Base-by-base conservation (phyloP, 2,113 vertebrate genomes). In the Sphyrna mokarran region DNA sequence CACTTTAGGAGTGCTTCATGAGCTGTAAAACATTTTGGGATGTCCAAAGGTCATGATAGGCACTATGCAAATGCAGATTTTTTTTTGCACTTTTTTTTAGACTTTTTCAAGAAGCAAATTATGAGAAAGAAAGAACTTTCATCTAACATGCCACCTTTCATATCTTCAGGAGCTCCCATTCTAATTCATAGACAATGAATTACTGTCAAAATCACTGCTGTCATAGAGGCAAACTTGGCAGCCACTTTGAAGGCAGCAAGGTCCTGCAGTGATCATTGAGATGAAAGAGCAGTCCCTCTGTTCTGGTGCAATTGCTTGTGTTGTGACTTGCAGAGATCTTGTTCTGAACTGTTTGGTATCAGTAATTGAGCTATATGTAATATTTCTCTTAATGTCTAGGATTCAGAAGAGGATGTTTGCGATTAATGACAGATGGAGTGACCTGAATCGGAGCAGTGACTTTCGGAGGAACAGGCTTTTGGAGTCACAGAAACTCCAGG, bases 401-500 rank as follows among this genome's bases (percentile, higher is more conserved):
- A 97, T 98, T 97, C 96, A 97, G 96, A 97, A 98, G 96, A 97
- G 97, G 96, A 97, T 98, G 63, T 78, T 89, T 96, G 96, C 95
- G 61, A 96, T 98, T 95, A 97, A 26, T 96, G 96, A 29, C 0
- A 96, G 96, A 95, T 98, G 98, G 97, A 96, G 96, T 86, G 96
- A 40, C 68, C 95, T 99, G 95, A 96, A 97, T 95, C 97, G 97
- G 89, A 98, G 96, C 97, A 98, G 97, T 96, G 96, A 97, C 1
- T 58, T 97, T 96, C 98, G 98, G 96, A 97, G 97, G 96, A 96
- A 90, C 94, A 96, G 87, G 58, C 96, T 99, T 95, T 94, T 98
- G 96, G 97, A 97, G 96, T 98, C 98, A 8, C 97, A 98, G 95
- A 97, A 97, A 40, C 96, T 98, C 95, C 98, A 99, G 98, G 99